These are phyloP conservation scores for Edolisoma coerulescens DNA, from an alignment of 2,113 vertebrate species.

Conservation along the genomic window DNA sequence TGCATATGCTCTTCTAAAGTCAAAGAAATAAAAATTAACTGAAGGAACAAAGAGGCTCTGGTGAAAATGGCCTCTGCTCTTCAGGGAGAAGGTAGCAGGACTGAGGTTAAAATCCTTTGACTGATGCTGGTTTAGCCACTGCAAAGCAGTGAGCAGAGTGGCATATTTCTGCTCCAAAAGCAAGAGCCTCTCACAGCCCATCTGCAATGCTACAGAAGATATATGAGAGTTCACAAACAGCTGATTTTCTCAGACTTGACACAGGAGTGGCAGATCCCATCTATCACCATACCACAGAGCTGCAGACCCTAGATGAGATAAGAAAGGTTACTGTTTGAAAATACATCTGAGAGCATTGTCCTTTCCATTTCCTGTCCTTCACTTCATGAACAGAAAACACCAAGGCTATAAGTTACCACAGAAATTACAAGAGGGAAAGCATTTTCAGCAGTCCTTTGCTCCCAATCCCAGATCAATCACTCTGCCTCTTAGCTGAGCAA, in stretches of 20 bases:
- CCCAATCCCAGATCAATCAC: conserved; percentile 13
- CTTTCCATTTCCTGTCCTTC: background rate
- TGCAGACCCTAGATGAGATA: background rate
- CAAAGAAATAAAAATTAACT: background rate
- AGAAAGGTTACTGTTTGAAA: background rate
- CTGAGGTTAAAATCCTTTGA: background rate
- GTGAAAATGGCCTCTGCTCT: background rate
- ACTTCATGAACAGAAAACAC: background rate
- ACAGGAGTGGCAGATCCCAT: background rate
- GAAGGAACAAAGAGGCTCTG: background rate
- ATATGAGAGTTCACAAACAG: background rate
- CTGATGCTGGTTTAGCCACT: background rate
- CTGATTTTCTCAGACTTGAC: background rate
- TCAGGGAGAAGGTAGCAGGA: background rate
- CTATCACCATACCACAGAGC: background rate
- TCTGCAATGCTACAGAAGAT: background rate
- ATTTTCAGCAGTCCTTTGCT: background rate
- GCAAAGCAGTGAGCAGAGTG: background rate
- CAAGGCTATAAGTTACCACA: background rate
- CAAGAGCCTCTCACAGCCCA: background rate
- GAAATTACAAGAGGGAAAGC: background rate
- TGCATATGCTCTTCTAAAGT: background rate
- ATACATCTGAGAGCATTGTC: background rate
- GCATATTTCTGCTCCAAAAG: background rate
- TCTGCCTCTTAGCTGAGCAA: background rate